Evolutionary conservation across 2,113 vertebrate species (phyloP), one percentile per base, ranked within the genome.

Genomic region (Trematocara macrostoma): DNA sequence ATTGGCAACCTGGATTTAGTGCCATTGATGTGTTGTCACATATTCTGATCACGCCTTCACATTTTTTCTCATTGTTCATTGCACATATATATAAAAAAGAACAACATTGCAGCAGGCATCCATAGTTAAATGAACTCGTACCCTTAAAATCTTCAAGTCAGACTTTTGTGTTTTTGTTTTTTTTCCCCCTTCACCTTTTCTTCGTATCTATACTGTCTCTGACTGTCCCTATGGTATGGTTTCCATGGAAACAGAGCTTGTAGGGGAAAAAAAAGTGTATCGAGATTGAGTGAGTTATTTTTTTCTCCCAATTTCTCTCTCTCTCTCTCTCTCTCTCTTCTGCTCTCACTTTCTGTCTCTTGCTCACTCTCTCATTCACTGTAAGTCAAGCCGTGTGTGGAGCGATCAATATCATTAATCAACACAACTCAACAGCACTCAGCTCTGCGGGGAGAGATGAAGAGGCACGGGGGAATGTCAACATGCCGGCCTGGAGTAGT

Each of bases 361-460:
- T 74, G 18, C 83, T 90, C 85, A 45, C 84, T 91, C 90, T 61
- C 81, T 90, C 89, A 49, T 89, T 95, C 89, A 88, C 92, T 88
- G 94, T 93, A 94, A 95, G 95, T 95, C 95, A 95, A 94, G 92
- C 93, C 88, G 93, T 93, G 93, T 93, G 91, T 64, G 83, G 89
- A 94, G 92, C 94, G 89, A 95, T 96, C 95, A 95, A 96, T 96
- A 96, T 95, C 95, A 95, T 96, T 95, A 95, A 96, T 96, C 95
- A 96, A 95, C 94, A 95, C 92, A 95, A 95, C 94, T 95, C 95
- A 95, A 92, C 94, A 94, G 93, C 94, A 93, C 94, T 94, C 91
- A 92, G 94, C 93, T 94, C 95, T 92, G 92, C 82, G 84, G 95
- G 94, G 94, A 95, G 93, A 93, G 94, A 95, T 95, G 95, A 96